These are phyloP conservation scores for Eleginops maclovinus DNA, from an alignment of 2,113 vertebrate genomes.

Conservation along the genomic window DNA sequence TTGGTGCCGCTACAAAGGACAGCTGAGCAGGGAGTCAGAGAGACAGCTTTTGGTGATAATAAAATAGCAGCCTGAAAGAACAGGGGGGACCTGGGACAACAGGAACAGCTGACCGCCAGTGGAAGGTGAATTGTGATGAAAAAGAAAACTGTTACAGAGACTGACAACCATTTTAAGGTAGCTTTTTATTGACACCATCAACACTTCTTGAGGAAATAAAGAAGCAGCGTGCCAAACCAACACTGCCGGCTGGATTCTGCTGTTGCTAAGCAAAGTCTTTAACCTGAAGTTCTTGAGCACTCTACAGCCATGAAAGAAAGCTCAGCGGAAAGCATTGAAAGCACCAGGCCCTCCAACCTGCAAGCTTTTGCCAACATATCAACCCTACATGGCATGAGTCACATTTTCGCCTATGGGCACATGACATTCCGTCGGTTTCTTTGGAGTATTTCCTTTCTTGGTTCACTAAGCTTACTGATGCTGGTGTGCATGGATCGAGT, in stretches of 20 bases:
- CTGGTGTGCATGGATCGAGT: conserved; percentile 89
- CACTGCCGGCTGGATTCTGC: conserved; percentile 59
- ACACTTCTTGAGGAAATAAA: conserved; percentile 59
- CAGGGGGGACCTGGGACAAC: conserved; percentile 67
- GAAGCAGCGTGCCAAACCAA: conserved; percentile 59
- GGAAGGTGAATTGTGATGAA: conserved; percentile 71
- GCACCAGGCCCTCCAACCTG: conserved; percentile 84
- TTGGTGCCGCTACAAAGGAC: conserved; percentile 79
- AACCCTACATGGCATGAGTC: conserved; percentile 92
- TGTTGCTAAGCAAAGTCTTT: conserved; percentile 79
- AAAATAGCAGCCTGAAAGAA: conserved; percentile 61
- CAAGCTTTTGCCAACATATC: conserved; percentile 89
- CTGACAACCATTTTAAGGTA: conserved; percentile 70
- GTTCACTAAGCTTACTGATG: conserved; percentile 86
- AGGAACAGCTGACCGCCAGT: conserved; percentile 62
- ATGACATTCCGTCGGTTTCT: conserved; percentile 88
- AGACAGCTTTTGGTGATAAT: conserved; percentile 71
- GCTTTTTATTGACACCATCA: conserved; percentile 58
- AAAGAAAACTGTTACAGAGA: conserved; percentile 65
- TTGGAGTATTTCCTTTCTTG: conserved; percentile 88
- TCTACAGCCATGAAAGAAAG: conserved; percentile 84
- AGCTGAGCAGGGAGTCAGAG: conserved; percentile 68
- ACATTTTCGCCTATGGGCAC: conserved; percentile 89
- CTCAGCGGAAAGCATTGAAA: conserved; percentile 87
- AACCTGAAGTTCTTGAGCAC: conserved; percentile 74